Conservation (phyloP, 2,113 vertebrate species). For the Penelope pileata region DNA sequence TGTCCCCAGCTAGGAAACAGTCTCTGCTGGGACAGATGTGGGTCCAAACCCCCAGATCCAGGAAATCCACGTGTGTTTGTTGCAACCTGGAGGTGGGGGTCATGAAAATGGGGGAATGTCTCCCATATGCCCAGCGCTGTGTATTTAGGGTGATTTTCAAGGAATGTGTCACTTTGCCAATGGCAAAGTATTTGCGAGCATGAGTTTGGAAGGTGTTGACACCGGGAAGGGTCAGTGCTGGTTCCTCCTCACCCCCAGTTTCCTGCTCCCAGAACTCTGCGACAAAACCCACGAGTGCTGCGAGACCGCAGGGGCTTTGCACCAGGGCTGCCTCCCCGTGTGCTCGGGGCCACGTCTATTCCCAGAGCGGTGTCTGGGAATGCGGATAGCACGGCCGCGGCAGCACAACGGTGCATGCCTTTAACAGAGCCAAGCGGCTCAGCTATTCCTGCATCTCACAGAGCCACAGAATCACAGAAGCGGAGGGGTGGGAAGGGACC, state of each 20-base stretch:
- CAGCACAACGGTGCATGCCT: not conserved
- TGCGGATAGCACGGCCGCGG: not conserved
- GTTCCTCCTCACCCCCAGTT: not conserved
- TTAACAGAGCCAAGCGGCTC: not conserved
- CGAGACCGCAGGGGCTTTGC: not conserved
- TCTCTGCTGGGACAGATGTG: not conserved
- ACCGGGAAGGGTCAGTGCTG: not conserved
- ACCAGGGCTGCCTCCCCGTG: not conserved
- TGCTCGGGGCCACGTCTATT: not conserved
- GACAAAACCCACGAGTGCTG: not conserved
- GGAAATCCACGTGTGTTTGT: not conserved
- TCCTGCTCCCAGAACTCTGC: not conserved
- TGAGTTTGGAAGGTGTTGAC: not conserved
- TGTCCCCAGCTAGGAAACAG: not conserved
- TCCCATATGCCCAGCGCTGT: not conserved
- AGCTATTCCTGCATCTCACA: not conserved
- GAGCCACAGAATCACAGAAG: not conserved
- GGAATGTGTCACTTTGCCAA: not conserved
- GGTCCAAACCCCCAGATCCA: not conserved
- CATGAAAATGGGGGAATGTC: not conserved
- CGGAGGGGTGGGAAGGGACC: not conserved
- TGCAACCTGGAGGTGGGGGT: not conserved
- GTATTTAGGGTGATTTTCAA: not conserved
- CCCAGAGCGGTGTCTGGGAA: not conserved
- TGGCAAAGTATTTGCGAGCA: not conserved